Percentiles rank a stretch among this genome's conserved stretches.
Conservation (phyloP, 2,113 vertebrate species). For the Madoqua kirkii region DNA sequence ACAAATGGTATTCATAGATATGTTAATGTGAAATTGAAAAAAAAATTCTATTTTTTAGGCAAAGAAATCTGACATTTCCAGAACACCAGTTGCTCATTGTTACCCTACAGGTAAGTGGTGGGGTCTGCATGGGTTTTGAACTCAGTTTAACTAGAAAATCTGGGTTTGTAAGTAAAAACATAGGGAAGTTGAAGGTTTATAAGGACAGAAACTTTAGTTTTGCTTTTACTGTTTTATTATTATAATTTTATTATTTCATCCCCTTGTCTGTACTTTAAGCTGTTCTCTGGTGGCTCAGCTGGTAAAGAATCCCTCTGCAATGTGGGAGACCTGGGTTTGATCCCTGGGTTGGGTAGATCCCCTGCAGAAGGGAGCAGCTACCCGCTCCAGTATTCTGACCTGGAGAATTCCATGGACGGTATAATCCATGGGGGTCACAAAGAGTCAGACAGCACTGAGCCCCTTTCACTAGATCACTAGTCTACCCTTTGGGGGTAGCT, state of each 20-base stretch:
- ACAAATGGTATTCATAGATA: conserved; percentile 91
- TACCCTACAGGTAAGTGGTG: not conserved
- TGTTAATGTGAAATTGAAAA: conserved; percentile 78
- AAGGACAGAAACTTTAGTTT: not conserved
- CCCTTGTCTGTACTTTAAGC: not conserved
- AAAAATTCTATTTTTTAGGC: not conserved
- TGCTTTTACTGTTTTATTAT: not conserved
- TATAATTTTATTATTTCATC: not conserved
- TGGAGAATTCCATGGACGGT: not conserved
- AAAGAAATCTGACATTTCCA: not conserved
- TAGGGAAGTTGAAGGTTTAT: not conserved
- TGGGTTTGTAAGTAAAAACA: not conserved
- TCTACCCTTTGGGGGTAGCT: not conserved
- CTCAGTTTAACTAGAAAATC: not conserved
- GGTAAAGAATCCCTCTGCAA: not conserved
- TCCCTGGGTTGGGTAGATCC: not conserved
- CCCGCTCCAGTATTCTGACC: not conserved
- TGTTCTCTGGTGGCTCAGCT: not conserved
- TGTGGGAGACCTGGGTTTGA: not conserved
- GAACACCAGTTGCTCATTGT: not conserved
- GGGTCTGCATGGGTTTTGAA: not conserved
- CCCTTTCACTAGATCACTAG: not conserved
- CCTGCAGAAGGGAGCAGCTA: not conserved
- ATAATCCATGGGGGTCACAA: not conserved
- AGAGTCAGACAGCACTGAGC: not conserved